Evolutionary conservation across 2,888 invertebrate genomes (phyloP).

Genomic region (Tanytarsus gracilentus): DNA sequence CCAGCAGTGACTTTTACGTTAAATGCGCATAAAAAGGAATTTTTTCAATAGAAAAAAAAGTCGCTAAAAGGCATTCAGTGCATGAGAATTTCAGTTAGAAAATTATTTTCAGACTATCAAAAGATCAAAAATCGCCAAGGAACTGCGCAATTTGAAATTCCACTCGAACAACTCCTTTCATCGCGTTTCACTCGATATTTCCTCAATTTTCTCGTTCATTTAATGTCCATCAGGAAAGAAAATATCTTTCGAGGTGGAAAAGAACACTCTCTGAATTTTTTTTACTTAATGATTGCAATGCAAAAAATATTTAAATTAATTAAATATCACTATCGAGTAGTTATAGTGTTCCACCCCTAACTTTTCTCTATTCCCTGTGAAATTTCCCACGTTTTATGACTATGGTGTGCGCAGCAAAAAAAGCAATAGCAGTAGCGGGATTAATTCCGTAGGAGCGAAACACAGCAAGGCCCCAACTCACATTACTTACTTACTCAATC

Average conservation of each 20-base stretch:
- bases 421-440: neutral
- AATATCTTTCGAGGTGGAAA: no score
- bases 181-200: no score
- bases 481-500: neutral
- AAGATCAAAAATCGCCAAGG: neutral
- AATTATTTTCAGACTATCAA: no score
- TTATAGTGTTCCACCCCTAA: no score
- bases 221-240: no score
- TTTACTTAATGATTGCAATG: no score
- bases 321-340: no score
- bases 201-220: no score
- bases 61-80: constrained; percentile 14
- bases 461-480: constrained; percentile 19
- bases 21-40: neutral
- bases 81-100: constrained; percentile 20
- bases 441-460: constrained; percentile 1
- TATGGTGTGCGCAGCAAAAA: neutral
- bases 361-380: no score
- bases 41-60: neutral
- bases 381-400: constrained; percentile 23
- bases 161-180: constrained; percentile 4
- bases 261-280: no score
- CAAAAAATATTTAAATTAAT: no score
- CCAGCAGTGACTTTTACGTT: constrained; percentile 13
- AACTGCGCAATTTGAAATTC: constrained; percentile 15